Percentiles rank a stretch among this genome's conserved stretches.
phyloP scores from a whole-genome alignment of 2,797 vertebrate species.

The Spinibarbus caldwelli region DNA sequence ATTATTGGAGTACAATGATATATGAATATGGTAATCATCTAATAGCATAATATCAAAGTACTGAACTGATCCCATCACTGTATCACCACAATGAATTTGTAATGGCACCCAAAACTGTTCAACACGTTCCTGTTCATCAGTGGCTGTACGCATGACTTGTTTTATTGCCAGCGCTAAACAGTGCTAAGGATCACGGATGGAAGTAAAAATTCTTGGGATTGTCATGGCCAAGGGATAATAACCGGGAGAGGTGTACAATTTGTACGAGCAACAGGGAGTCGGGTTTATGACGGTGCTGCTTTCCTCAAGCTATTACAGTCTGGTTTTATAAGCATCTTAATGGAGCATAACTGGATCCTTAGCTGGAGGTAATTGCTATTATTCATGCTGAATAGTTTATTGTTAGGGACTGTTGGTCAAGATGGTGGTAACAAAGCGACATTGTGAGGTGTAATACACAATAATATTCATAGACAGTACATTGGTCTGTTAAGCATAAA shows the following conservation, averaged over 20 bases:
- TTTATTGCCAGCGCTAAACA: constrained; percentile 4
- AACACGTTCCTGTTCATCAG: background rate
- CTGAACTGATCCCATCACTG: background rate
- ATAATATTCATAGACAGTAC: too few species aligned
- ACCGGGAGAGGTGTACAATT: constrained; percentile 70
- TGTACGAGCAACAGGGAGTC: constrained; percentile 69
- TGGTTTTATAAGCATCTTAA: constrained; percentile 70
- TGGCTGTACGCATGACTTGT: background rate
- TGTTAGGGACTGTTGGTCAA: constrained; percentile 42
- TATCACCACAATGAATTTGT: background rate
- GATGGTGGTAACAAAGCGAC: constrained; percentile 23
- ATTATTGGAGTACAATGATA: background rate
- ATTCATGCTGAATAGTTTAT: constrained; percentile 55
- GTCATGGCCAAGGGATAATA: constrained; percentile 56
- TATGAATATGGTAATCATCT: constrained; percentile 4
- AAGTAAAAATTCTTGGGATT: constrained; percentile 27
- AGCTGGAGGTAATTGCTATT: constrained; percentile 56
- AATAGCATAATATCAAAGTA: background rate
- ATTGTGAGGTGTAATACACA: constrained; percentile 27
- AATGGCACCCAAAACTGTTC: background rate
- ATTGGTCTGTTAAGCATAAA: too few species aligned
- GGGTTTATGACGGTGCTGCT: constrained; percentile 75
- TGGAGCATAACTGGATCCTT: constrained; percentile 58
- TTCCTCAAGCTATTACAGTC: constrained; percentile 69
- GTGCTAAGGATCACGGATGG: background rate